Conservation (phyloP, 2,888 invertebrate genomes). For the Cephus sareptanus region DNA sequence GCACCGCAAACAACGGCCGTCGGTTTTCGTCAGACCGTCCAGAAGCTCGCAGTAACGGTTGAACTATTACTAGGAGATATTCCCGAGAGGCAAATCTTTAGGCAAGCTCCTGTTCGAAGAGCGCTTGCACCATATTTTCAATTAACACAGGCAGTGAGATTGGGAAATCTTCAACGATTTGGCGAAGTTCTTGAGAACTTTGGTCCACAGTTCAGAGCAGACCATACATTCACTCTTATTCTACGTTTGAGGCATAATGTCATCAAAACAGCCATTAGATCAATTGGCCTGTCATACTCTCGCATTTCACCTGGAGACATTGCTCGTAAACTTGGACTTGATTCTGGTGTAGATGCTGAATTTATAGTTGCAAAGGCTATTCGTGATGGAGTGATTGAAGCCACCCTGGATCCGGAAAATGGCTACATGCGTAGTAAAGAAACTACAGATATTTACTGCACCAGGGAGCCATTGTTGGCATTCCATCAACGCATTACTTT, state of each 20-base stretch:
- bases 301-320: constrained; percentile 95
- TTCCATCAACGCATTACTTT: constrained; percentile 98
- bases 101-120: constrained; percentile 88
- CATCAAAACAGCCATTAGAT: constrained; percentile 96
- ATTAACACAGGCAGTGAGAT: constrained; percentile 94
- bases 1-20: constrained; percentile 98
- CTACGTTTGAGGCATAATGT: constrained; percentile 97
- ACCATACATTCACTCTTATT: constrained; percentile 96
- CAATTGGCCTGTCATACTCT: constrained; percentile 96
- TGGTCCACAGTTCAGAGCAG: constrained; percentile 90
- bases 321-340: constrained; percentile 91
- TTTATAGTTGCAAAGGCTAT: constrained; percentile 99
- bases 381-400: constrained; percentile 98
- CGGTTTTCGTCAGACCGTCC: constrained; percentile 97
- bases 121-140: constrained; percentile 96
- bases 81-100: constrained; percentile 94
- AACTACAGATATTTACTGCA: constrained; percentile 96
- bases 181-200: constrained; percentile 92
- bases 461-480: constrained; percentile 93
- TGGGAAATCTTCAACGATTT: constrained; percentile 94
- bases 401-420: constrained; percentile 93
- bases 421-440: constrained; percentile 98
- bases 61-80: constrained; percentile 96
- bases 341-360: constrained; percentile 97
- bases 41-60: constrained; percentile 94